Conservation (phyloP, 2,113 vertebrate genomes). For the Rutilus rutilus region DNA sequence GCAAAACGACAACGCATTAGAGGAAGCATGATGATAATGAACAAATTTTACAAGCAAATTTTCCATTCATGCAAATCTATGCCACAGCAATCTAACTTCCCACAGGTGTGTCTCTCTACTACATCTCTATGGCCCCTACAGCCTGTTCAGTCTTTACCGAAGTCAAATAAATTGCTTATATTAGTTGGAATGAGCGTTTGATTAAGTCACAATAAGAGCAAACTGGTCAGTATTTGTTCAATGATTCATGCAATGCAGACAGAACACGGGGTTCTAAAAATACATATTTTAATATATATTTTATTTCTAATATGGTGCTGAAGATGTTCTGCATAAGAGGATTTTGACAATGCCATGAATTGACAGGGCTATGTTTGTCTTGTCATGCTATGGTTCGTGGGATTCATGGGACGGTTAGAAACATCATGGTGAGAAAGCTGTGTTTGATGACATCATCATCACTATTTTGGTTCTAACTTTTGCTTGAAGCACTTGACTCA, state of each 20-base stretch:
- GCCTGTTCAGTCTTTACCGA: not conserved
- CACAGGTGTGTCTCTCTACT: slow-evolving; percentile 30
- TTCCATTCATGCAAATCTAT: slow-evolving; percentile 32
- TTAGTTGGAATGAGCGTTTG: not conserved
- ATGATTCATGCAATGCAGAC: not conserved
- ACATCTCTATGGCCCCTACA: not conserved
- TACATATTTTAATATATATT: not conserved
- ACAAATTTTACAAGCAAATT: slow-evolving; percentile 41
- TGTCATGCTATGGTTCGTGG: slow-evolving; percentile 9
- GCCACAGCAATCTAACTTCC: slow-evolving; percentile 15
- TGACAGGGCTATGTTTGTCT: not conserved
- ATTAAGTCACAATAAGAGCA: slow-evolving; percentile 23
- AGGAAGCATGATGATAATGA: slow-evolving; percentile 16
- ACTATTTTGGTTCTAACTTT: slow-evolving; percentile 45
- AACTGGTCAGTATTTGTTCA: not conserved
- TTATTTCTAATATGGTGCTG: not conserved
- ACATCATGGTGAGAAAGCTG: slow-evolving; percentile 8
- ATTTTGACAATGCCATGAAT: not conserved
- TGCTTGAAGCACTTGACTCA: slow-evolving; percentile 30
- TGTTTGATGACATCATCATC: slow-evolving; percentile 34
- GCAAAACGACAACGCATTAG: slow-evolving; percentile 26
- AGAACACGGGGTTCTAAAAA: not conserved
- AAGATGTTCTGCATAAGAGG: not conserved
- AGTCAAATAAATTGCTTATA: not conserved
- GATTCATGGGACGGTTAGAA: not conserved